A percentile compares a stretch with the other conserved stretches of the same genome.
phyloP scores from a whole-genome alignment of 2,888 invertebrate genomes.

The Megastigmus dorsalis region DNA sequence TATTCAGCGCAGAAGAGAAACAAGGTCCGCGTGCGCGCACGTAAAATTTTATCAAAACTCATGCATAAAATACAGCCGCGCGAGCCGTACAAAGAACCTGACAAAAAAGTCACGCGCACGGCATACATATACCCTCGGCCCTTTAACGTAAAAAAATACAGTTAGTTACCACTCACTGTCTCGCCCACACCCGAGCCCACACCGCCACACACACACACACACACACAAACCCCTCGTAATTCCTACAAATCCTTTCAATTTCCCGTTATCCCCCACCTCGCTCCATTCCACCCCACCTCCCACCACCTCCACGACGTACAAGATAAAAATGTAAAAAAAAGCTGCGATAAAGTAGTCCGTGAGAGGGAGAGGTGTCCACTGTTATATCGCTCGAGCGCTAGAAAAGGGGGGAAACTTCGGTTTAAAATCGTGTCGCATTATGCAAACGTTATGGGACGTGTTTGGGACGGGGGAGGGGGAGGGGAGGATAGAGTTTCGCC shows the following conservation, averaged over 20 bases:
- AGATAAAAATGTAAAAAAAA: conserved; percentile 35
- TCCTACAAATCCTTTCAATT: conserved; percentile 39
- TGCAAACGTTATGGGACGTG: conserved; percentile 50
- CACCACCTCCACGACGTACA: neutral
- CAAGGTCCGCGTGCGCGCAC: too few relatives aligned
- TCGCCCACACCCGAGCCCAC: neutral
- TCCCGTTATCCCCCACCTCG: conserved; percentile 1
- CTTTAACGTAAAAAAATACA: too few relatives aligned
- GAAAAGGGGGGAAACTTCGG: conserved; percentile 11
- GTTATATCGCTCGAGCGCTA: neutral
- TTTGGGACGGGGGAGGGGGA: conserved; percentile 29
- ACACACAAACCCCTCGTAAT: conserved; percentile 15
- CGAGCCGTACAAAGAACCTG: too few relatives aligned
- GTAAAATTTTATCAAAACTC: too few relatives aligned
- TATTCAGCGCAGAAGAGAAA: too few relatives aligned
- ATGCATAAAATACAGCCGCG: too few relatives aligned
- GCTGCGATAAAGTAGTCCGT: neutral
- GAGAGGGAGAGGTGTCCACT: conserved; percentile 20
- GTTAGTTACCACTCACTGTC: too few relatives aligned
- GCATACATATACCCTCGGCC: too few relatives aligned
- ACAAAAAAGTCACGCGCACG: too few relatives aligned
- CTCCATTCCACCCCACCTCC: too few relatives aligned
- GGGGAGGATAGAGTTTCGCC: too few relatives aligned
- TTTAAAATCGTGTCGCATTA: conserved; percentile 53
- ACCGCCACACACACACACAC: too few relatives aligned